Conservation (phyloP, 1,140 invertebrate genomes). For the Pentalonia nigronervosa region DNA sequence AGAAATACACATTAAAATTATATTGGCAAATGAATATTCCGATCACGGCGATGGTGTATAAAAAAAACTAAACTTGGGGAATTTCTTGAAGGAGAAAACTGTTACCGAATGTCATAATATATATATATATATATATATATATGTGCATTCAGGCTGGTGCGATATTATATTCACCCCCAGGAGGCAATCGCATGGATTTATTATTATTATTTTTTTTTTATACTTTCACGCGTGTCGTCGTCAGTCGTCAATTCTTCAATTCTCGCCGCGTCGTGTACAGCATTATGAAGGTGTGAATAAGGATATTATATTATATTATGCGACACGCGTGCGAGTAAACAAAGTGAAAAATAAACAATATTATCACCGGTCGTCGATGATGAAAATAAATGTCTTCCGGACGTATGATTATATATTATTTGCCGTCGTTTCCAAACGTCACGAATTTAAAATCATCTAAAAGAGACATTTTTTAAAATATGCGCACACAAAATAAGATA, state of each 20-base stretch:
- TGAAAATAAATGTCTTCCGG: constrained; percentile 10
- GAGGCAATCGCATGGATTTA: not conserved
- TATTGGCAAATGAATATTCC: constrained; percentile 10
- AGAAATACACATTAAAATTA: not conserved
- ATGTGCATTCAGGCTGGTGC: not conserved
- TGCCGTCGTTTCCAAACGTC: not conserved
- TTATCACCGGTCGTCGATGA: not conserved
- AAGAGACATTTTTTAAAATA: not conserved
- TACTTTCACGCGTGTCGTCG: not conserved
- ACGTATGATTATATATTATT: not conserved
- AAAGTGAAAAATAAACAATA: constrained; percentile 3
- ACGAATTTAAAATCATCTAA: not conserved
- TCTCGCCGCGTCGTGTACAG: not conserved
- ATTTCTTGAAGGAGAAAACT: not conserved
- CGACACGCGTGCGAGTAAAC: not conserved
- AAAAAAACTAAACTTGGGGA: not conserved
- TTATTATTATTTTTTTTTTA: not conserved
- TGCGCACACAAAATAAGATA: not conserved
- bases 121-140: not conserved
- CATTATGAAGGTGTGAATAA: not conserved
- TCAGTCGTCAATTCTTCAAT: not conserved
- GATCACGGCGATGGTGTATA: not conserved
- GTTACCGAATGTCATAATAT: not conserved
- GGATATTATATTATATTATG: not conserved
- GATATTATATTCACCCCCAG: not conserved